Evolutionary conservation across 92 coral and sea anemone species (phyloP).

Genomic region (Zoanthus sociatus): DNA sequence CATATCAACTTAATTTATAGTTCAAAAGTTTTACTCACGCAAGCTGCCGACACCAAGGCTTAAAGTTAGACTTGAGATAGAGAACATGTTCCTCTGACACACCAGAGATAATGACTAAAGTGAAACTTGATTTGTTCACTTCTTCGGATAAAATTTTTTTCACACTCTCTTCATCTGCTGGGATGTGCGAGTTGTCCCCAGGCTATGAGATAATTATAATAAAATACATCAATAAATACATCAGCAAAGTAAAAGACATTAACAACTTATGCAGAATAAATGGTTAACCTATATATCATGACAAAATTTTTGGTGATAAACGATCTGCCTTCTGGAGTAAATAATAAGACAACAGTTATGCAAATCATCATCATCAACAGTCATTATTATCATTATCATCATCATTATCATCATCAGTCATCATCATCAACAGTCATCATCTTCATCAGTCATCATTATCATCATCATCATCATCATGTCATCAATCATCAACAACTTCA

Average conservation of each 20-base stretch:
- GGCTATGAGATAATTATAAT: constrained; percentile 60
- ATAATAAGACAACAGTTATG: too few relatives aligned
- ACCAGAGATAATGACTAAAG: constrained; percentile 91
- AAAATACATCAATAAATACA: background rate
- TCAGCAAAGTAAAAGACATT: background rate
- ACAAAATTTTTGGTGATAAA: too few relatives aligned
- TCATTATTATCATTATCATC: too few relatives aligned
- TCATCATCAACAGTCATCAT: too few relatives aligned
- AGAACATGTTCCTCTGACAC: constrained; percentile 73
- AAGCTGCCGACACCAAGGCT: constrained; percentile 93
- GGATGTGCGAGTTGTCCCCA: constrained; percentile 83
- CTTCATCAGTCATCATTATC: too few relatives aligned
- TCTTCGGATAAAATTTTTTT: constrained; percentile 81
- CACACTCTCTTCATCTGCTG: constrained; percentile 88
- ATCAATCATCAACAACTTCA: too few relatives aligned
- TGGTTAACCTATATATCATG: background rate
- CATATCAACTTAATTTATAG: too few relatives aligned
- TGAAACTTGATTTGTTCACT: constrained; percentile 73
- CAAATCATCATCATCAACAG: too few relatives aligned
- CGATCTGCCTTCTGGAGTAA: too few relatives aligned
- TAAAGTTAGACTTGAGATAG: constrained; percentile 88
- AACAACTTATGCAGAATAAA: too few relatives aligned
- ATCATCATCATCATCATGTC: too few relatives aligned
- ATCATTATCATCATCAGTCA: too few relatives aligned
- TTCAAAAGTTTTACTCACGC: constrained; percentile 71